Percentiles rank a stretch among this genome's conserved stretches.
These are phyloP conservation scores for Atractosteus spatula DNA, from an alignment of 2,113 vertebrate species.

Conservation along the genomic window DNA sequence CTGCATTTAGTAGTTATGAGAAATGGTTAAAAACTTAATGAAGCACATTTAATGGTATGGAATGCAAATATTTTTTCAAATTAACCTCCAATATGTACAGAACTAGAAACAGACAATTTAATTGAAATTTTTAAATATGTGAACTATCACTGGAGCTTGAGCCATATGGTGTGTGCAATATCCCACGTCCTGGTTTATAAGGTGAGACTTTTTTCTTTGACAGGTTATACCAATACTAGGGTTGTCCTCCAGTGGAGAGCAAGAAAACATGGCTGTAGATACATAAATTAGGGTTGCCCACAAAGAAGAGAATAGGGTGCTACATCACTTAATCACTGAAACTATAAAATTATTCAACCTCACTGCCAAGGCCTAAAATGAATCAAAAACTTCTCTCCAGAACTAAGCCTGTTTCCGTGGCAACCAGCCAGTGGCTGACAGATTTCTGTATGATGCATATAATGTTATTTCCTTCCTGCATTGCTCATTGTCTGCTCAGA, in stretches of 20 bases:
- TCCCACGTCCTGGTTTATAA: no score
- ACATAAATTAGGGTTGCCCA: constrained; percentile 24
- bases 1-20: no score
- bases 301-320: constrained; percentile 32
- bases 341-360: constrained; percentile 34
- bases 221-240: not conserved
- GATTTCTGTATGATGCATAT: constrained; percentile 25
- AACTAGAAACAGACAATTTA: no score
- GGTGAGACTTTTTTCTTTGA: constrained; percentile 19
- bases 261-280: constrained; percentile 16
- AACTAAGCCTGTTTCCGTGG: constrained; percentile 37
- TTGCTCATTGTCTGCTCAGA: constrained; percentile 20
- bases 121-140: no score
- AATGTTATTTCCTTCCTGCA: constrained; percentile 20
- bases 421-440: constrained; percentile 33
- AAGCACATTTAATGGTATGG: no score
- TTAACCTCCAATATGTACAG: no score
- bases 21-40: no score
- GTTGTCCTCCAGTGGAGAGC: constrained; percentile 6
- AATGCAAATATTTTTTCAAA: no score
- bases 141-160: no score
- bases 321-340: constrained; percentile 25
- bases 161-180: no score
- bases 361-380: constrained; percentile 30
- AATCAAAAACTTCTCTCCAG: constrained; percentile 27